Evolutionary conservation across 1,140 invertebrate genomes (phyloP).

Genomic region (Chironomus tepperi): DNA sequence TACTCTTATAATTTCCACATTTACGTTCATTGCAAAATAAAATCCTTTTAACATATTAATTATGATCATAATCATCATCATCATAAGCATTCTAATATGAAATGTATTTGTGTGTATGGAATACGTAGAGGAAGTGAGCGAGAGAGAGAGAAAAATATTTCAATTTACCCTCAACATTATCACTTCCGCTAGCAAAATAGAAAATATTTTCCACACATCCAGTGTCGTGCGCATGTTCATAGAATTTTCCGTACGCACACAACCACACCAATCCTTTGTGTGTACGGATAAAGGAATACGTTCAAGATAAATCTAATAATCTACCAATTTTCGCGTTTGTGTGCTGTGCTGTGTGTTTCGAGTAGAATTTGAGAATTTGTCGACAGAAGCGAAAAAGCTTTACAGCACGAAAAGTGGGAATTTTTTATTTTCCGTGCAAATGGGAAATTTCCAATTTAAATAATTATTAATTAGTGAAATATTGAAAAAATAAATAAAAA

Average conservation of each 20-base stretch:
- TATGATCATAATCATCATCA: too few relatives aligned
- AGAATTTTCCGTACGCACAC: background rate
- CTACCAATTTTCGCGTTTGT: constrained; percentile 23
- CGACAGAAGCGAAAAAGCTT: constrained; percentile 7
- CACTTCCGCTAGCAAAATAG: background rate
- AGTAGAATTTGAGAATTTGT: background rate
- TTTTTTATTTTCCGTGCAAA: background rate
- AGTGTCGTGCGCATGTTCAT: background rate
- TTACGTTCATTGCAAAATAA: too few relatives aligned
- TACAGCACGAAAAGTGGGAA: constrained; percentile 2
- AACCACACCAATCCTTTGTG: too few relatives aligned
- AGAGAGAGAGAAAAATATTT: background rate
- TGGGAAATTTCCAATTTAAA: background rate
- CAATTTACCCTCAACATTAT: too few relatives aligned
- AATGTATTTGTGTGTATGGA: too few relatives aligned
- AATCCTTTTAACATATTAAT: too few relatives aligned
- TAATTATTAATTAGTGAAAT: background rate
- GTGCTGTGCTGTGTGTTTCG: background rate
- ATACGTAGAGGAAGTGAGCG: background rate
- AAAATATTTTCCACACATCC: background rate
- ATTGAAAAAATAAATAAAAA: too few relatives aligned
- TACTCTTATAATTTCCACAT: too few relatives aligned
- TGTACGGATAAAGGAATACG: constrained; percentile 1
- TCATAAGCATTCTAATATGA: too few relatives aligned
- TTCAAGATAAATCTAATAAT: constrained; percentile 19